These are phyloP conservation scores for Micropoecilia bifurca DNA, from an alignment of 2,797 vertebrate genomes.

Conservation along the genomic window DNA sequence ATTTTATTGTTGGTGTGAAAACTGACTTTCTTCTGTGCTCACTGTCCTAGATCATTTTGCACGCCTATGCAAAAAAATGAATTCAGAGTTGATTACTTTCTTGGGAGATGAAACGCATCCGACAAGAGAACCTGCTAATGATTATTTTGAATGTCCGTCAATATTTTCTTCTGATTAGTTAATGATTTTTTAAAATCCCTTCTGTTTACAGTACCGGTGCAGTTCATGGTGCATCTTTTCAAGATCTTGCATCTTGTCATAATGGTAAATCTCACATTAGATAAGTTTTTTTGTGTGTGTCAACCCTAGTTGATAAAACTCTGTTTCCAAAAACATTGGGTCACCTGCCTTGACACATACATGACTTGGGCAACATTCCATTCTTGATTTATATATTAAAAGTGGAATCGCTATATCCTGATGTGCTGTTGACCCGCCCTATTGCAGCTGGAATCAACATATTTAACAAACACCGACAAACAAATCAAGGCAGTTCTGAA, in stretches of 20 bases:
- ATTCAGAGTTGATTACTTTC: not conserved
- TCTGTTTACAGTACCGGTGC: not conserved
- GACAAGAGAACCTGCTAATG: not conserved
- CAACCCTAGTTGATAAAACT: not conserved
- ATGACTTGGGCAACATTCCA: not conserved
- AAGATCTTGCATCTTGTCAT: not conserved
- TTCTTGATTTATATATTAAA: not conserved
- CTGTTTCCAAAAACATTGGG: not conserved
- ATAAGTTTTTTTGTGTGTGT: not conserved
- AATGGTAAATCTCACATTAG: not conserved
- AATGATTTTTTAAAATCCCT: not conserved
- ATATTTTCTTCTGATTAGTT: not conserved
- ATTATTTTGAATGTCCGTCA: not conserved
- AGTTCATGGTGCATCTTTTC: too few species aligned
- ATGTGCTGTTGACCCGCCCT: not conserved
- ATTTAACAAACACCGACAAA: not conserved
- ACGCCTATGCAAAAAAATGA: not conserved
- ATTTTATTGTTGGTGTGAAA: not conserved
- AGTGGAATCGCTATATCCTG: not conserved
- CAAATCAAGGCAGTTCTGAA: not conserved
- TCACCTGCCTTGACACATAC: not conserved
- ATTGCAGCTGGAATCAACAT: too few species aligned
- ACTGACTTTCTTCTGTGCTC: not conserved
- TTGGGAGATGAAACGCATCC: not conserved
- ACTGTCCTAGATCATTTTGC: not conserved